phyloP scores from a whole-genome alignment of 2,113 vertebrate species.

The Albula glossodonta region DNA sequence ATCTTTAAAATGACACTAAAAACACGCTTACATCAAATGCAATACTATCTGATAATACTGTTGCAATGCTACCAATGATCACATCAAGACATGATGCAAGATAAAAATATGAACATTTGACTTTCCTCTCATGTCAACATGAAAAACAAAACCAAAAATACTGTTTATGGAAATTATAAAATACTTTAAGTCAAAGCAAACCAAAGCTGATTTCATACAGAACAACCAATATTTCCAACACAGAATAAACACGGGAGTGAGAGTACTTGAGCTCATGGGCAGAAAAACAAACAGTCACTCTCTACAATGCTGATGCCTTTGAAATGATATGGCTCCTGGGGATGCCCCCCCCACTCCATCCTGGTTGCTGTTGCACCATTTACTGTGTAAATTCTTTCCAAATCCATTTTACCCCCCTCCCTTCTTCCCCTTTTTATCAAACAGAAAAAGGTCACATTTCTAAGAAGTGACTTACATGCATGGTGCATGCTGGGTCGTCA shows the following conservation, averaged over 20 bases:
- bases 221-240: background rate
- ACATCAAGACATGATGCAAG: no score
- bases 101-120: no score
- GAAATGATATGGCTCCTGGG: constrained; percentile 32
- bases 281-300: constrained; percentile 23
- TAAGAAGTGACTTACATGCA: constrained; percentile 31
- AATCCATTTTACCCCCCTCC: constrained; percentile 13
- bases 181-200: background rate
- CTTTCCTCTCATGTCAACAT: no score
- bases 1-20: no score
- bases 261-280: constrained; percentile 12
- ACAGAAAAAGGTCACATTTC: constrained; percentile 31
- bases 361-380: constrained; percentile 14
- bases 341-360: background rate
- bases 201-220: background rate
- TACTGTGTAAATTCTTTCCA: constrained; percentile 23
- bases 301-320: constrained; percentile 5
- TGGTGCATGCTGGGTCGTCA: constrained; percentile 31
- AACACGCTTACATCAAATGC: no score
- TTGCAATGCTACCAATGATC: no score
- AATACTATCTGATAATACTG: no score
- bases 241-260: constrained; percentile 7
- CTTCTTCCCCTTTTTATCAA: constrained; percentile 23
- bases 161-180: background rate
- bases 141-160: background rate